Evolutionary conservation across 1,140 invertebrate genomes (phyloP), one percentile per base, ranked within the genome.

Genomic region (Halictus rubicundus): DNA sequence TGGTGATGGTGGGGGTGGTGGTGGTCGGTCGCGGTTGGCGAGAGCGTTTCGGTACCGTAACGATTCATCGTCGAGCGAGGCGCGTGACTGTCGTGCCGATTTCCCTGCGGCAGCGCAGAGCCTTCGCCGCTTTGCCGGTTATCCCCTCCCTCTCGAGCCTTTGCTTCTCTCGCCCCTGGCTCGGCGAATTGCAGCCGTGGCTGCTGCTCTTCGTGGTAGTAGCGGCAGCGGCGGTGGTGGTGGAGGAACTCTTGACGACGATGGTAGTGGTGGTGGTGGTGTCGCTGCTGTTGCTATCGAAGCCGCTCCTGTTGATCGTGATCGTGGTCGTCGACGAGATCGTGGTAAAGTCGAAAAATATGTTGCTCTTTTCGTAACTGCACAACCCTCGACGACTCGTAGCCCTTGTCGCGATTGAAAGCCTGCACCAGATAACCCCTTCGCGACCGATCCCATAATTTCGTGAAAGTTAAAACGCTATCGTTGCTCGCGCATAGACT

Each of bases 11-110:
- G 83, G n/a, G 88, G 87, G n/a, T 90, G 84, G 37, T 88, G 84
- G 1, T 90, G 89, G 32, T 90, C 88, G 39, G 88, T 80, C 57
- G 80, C 83, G n/a, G 88, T 74, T 63, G 91, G 75, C n/a, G 90
- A 91, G 87, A 92, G 90, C 81, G 89, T 84, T 69, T 91, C 91
- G 32, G 76, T 89, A 49, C 81, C 86, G 88, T 92, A 93, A 77
- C 90, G 91, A 82, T 91, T 89, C 92, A 93, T 93, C 85, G 90
- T 92, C 59, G 88, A 90, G 85, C 90, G 90, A 90, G 88, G 89
- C 90, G 92, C 91, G 87, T 92, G 90, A 92, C 89, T 92, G 88
- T 23, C 82, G 72, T 70, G 73, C 70, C 89, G 89, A 79, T 88
- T 89, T 89, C 87, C 89, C 77, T 90, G 88, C 79, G 83, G 52